These are phyloP conservation scores for Hecatera dysodea DNA, from an alignment of 2,888 invertebrate genomes.

Conservation along the genomic window DNA sequence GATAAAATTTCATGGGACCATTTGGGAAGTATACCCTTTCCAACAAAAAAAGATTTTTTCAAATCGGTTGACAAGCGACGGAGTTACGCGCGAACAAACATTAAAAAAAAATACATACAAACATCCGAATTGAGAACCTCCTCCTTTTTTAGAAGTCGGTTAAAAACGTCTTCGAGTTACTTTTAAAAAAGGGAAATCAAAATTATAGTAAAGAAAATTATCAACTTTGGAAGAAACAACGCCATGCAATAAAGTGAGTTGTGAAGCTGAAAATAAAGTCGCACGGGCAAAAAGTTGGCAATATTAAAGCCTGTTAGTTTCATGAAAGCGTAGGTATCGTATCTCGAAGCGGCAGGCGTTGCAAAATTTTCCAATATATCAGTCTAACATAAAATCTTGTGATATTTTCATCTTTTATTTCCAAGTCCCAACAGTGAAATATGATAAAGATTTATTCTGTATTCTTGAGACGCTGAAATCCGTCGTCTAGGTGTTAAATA, in stretches of 20 bases:
- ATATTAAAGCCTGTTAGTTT: conserved; percentile 62
- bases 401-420: conserved; percentile 62
- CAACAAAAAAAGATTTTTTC: too few relatives aligned
- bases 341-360: conserved; percentile 54
- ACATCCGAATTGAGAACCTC: too few relatives aligned
- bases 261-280: conserved; percentile 43
- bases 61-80: too few relatives aligned
- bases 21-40: too few relatives aligned
- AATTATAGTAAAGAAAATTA: not conserved
- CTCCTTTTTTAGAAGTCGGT: too few relatives aligned
- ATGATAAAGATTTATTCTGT: conserved; percentile 59
- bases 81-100: too few relatives aligned
- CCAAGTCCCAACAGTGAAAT: conserved; percentile 48
- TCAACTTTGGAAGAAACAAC: conserved; percentile 3
- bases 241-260: conserved; percentile 24
- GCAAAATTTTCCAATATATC: conserved; percentile 67
- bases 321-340: conserved; percentile 49
- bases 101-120: too few relatives aligned
- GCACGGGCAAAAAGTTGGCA: conserved; percentile 41
- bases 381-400: conserved; percentile 57
- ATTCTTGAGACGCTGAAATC: conserved; percentile 44
- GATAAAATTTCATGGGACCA: too few relatives aligned
- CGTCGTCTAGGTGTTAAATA: conserved; percentile 58
- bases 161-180: not conserved
- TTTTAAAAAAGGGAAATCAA: not conserved